Evolutionary conservation across 2,113 vertebrate genomes (phyloP), one percentile per base, ranked within the genome.

Genomic region (Athene cunicularia): DNA sequence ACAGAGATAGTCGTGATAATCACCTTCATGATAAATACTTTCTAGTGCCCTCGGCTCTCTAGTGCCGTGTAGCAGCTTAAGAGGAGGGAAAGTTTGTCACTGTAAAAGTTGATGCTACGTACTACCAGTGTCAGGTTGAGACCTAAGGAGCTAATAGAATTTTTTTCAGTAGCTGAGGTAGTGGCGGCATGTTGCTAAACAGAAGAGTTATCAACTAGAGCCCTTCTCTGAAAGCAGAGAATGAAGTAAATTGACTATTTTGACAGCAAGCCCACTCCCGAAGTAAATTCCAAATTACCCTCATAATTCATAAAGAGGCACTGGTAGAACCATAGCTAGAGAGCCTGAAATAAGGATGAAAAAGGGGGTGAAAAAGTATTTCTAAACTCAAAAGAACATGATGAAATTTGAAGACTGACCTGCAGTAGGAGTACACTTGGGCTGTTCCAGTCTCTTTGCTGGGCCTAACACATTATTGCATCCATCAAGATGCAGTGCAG

Each of bases 21-120:
- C 67, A 86, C 41, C 56, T 71, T 63, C 63, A 63, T 90, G 86
- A 88, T 59, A 96, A 93, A 88, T 37, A 68, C 22, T 79, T 86
- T 35, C n/a, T 68, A 59, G 55, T 80, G 71, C 47, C 70, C 71
- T 93, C 49, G 67, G 55, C 56, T 93, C 76, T 81, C 86, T n/a
- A 89, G 53, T 67, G 70, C 41, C 52, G 66, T 0, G 0, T 8
- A 85, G 70, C 58, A 82, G 71, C 62, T 80, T 27, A 87, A 93
- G 74, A 85, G 24, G 35, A 64, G 17, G 49, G 22, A 89, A 82
- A 39, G 45, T 88, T 86, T 93, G 72, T 79, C 89, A 93, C 47
- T 67, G 72, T 43, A 33, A 79, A 73, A 77, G 64, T 3, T 79
- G 60, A 67, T 50, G 33, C 45, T 90, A 16, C 23, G 53, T 43